Base-by-base conservation (phyloP, 2,888 invertebrate species). In the Lochmaea crataegi region DNA sequence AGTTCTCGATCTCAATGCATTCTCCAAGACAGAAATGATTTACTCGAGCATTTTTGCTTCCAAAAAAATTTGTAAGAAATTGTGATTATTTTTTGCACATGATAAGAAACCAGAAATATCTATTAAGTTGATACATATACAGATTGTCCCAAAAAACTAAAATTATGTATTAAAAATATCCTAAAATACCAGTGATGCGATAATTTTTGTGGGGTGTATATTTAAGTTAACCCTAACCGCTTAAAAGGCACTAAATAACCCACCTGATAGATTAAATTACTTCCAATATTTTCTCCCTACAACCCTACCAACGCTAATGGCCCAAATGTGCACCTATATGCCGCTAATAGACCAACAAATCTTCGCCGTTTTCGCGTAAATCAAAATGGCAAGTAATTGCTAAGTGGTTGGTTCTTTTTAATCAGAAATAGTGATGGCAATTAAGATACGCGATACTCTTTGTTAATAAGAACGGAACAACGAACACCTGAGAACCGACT, bases 341-440 rank as follows among this genome's bases (percentile, higher is more conserved):
- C 69, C 68, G 61, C 71, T 77, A 80, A 80, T 77, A 75, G 75
- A 75, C 65, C 75, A 76, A 80, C 81, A 81, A 80, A 80, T 81
- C 80, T 79, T 76, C 58, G 67, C 65, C 74, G 74, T 75, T 77
- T 77, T 76, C 79, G 76, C 77, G 72, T 83, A 83, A 83, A 83
- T 83, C 82, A 83, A 77, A 73, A 81, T 80, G 81, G 64, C 72
- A 80, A 78, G 79, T 83, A 83, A 84, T 83, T 82, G 81, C 83
- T 79, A 81, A 82, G 81, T 82, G 82, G 81, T 64, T 70, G 70
- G 57, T 82, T 83, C 80, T 83, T 83, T 83, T 83, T 83, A 84
- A 84, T 83, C 83, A 83, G 82, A 81, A 83, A 84, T 84, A 81
- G 83, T 82, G 81, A 84, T 83, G 80, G 82, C 82, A 82, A 83